Conservation (phyloP, 1,140 invertebrate genomes). For the Callitettix versicolor region DNA sequence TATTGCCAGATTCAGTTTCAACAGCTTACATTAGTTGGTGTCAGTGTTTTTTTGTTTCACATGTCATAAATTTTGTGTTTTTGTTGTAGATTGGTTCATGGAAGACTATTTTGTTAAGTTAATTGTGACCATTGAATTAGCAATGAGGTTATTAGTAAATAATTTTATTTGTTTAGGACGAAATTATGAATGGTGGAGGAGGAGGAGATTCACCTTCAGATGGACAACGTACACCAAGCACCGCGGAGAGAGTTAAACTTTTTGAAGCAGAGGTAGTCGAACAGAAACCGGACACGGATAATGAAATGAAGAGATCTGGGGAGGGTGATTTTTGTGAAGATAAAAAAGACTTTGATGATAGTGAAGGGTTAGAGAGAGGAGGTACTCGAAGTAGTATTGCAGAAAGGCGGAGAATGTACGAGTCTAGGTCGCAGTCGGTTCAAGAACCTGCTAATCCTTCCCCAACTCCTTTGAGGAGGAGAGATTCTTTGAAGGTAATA, state of each 20-base stretch:
- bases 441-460: slow-evolving; percentile 50
- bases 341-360: slow-evolving; percentile 28
- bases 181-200: slow-evolving; percentile 32
- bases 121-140: too few species aligned
- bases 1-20: too few species aligned
- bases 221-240: slow-evolving; percentile 10
- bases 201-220: slow-evolving; percentile 12
- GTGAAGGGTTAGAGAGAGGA: slow-evolving; percentile 42
- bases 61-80: too few species aligned
- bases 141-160: too few species aligned
- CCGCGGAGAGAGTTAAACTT: slow-evolving; percentile 27
- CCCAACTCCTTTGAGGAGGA: slow-evolving; percentile 53
- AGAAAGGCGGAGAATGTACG: slow-evolving; percentile 63
- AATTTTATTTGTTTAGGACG: not conserved
- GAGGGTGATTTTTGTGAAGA: too few species aligned
- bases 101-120: too few species aligned
- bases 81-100: too few species aligned
- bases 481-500: slow-evolving; percentile 47
- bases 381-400: slow-evolving; percentile 60
- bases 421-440: slow-evolving; percentile 49
- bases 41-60: too few species aligned
- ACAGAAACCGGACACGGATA: too few species aligned
- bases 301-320: too few species aligned
- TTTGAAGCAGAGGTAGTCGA: too few species aligned
- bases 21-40: too few species aligned